Percentiles rank a stretch among this genome's conserved stretches.
Evolutionary conservation across 2,113 vertebrate species (phyloP).

Genomic region (Dascyllus trimaculatus): DNA sequence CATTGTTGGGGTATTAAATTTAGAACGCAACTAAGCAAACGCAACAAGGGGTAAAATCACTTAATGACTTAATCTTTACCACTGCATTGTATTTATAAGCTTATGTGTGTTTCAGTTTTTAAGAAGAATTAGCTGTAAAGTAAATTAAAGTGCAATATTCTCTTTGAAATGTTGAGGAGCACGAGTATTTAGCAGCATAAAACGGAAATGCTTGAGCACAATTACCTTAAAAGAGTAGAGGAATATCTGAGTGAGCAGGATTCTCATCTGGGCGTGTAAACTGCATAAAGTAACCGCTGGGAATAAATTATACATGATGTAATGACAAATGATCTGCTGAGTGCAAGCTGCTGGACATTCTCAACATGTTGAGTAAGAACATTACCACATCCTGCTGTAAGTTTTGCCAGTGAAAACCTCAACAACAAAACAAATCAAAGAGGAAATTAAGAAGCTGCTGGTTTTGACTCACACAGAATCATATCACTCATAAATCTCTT

Average conservation of each 20-base stretch:
- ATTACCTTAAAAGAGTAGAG: too few relatives aligned
- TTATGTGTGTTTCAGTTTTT: too few relatives aligned
- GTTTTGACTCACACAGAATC: constrained; percentile 4
- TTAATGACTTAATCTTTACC: too few relatives aligned
- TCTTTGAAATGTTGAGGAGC: background rate
- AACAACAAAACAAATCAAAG: background rate
- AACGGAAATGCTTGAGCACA: too few relatives aligned
- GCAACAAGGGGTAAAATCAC: too few relatives aligned
- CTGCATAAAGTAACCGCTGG: background rate
- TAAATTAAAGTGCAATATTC: background rate
- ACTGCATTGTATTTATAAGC: too few relatives aligned
- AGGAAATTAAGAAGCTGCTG: background rate
- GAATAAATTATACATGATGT: background rate
- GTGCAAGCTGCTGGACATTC: background rate
- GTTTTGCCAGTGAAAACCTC: background rate
- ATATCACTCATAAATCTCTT: background rate
- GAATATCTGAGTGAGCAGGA: too few relatives aligned
- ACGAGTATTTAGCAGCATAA: background rate
- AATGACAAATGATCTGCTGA: background rate
- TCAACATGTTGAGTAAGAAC: background rate
- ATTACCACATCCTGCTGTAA: background rate
- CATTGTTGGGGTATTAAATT: too few relatives aligned
- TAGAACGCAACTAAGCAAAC: too few relatives aligned
- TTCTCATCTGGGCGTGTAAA: too few relatives aligned
- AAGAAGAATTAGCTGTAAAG: too few relatives aligned